Evolutionary conservation across 2,888 invertebrate species (phyloP).

Genomic region (Ceraclea dissimilis): DNA sequence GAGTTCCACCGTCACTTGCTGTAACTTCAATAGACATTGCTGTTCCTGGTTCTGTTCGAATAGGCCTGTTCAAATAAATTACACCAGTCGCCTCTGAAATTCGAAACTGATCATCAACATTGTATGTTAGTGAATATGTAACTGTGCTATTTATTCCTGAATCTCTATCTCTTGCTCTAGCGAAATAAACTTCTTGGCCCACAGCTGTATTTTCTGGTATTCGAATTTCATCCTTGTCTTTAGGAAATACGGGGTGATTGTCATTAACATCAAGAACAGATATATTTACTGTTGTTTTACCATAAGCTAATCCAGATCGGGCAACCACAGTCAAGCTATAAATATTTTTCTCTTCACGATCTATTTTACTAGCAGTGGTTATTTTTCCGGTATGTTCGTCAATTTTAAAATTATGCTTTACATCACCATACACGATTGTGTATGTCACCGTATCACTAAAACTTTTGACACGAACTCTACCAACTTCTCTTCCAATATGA

Average conservation of each 20-base stretch:
- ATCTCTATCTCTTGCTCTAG: conserved; percentile 81
- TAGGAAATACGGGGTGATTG: conserved; percentile 76
- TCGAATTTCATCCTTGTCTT: conserved; percentile 69
- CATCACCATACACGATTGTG: conserved; percentile 75
- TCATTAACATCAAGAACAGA: conserved; percentile 84
- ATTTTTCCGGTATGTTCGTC: conserved; percentile 73
- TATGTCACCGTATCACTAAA: conserved; percentile 63
- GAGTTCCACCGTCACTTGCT: conserved; percentile 77
- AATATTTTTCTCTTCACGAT: conserved; percentile 70
- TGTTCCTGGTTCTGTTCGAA: conserved; percentile 66
- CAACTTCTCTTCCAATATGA: conserved; percentile 66
- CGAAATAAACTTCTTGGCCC: conserved; percentile 85
- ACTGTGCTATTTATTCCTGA: conserved; percentile 83
- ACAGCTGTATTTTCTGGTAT: conserved; percentile 87
- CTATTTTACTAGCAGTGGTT: conserved; percentile 68
- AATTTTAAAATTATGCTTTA: conserved; percentile 68
- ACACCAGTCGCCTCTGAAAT: conserved; percentile 84
- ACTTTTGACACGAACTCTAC: conserved; percentile 58
- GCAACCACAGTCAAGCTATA: conserved; percentile 79
- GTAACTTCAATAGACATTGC: conserved; percentile 68
- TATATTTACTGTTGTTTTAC: conserved; percentile 72
- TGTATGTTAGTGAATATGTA: conserved; percentile 71
- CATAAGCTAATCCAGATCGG: conserved; percentile 65
- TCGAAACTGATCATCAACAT: conserved; percentile 73
- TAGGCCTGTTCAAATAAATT: conserved; percentile 75